These are phyloP conservation scores for pig (Sus scrofa) DNA, from an alignment of 2,113 vertebrate genomes.

Conservation along the genomic window DNA sequence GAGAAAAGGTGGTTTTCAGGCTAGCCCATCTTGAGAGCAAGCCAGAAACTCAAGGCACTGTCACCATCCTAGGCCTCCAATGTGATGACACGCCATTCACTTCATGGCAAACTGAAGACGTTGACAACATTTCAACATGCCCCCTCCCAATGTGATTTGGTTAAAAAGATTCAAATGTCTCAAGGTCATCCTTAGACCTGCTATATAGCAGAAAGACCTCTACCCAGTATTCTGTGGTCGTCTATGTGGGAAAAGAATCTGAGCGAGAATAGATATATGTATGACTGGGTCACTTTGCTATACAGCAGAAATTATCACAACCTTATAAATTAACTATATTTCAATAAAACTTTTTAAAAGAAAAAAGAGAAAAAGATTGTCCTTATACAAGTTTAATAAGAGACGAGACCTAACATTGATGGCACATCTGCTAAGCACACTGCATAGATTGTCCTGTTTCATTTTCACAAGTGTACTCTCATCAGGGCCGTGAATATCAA, in stretches of 20 bases:
- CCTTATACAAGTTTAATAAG: neutral
- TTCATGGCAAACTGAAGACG: neutral
- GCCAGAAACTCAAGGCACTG: neutral
- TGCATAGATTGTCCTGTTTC: neutral
- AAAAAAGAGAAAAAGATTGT: neutral
- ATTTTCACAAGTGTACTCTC: neutral
- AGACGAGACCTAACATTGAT: neutral
- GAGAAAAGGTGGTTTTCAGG: neutral
- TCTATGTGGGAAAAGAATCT: too few species aligned
- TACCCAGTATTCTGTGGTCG: too few species aligned
- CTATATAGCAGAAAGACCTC: too few species aligned
- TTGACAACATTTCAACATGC: neutral
- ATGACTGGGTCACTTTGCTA: too few species aligned
- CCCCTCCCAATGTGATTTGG: neutral
- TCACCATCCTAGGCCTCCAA: neutral
- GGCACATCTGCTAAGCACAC: neutral
- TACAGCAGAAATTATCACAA: too few species aligned
- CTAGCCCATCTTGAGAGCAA: neutral
- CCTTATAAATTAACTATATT: too few species aligned
- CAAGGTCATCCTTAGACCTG: too few species aligned
- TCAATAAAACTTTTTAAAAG: too few species aligned
- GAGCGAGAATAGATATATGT: too few species aligned
- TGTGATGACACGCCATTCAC: rapidly evolving
- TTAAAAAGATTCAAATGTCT: neutral
- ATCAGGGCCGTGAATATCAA: neutral